Percentiles rank a stretch among this genome's conserved stretches.
Conservation (phyloP, 1,140 invertebrate species). For the Carcinoscorpius rotundicauda region DNA sequence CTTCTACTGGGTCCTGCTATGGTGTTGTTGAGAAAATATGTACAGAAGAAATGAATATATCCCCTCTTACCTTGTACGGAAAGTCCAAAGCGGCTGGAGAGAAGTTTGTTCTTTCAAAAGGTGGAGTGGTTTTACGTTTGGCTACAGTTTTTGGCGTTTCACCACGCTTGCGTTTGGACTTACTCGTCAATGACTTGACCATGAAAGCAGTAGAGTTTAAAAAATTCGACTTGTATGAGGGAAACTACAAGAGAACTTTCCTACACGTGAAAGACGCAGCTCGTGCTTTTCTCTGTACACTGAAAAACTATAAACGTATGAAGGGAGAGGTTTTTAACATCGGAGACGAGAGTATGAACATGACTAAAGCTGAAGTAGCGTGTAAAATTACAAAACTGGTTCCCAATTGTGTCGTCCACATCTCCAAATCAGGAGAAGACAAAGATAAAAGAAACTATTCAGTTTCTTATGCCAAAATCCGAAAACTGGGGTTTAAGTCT, state of each 20-base stretch:
- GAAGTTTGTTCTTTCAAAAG: constrained; percentile 14
- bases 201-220: constrained; percentile 17
- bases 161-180: constrained; percentile 25
- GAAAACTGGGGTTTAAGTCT: constrained; percentile 23
- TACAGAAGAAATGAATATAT: constrained; percentile 24
- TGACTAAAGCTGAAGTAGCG: constrained; percentile 24
- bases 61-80: constrained; percentile 26
- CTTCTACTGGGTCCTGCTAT: constrained; percentile 28
- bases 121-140: constrained; percentile 23
- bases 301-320: constrained; percentile 24
- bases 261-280: constrained; percentile 26
- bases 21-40: constrained; percentile 25
- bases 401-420: constrained; percentile 13
- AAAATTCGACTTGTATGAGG: constrained; percentile 24
- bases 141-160: constrained; percentile 28
- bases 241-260: constrained; percentile 25
- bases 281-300: constrained; percentile 24
- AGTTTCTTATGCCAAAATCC: constrained; percentile 26
- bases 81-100: constrained; percentile 24
- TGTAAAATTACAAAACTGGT: constrained; percentile 18
- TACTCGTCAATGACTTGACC: constrained; percentile 26
- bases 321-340: constrained; percentile 25
- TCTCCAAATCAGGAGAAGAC: constrained; percentile 23
- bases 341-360: constrained; percentile 27
- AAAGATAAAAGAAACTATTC: constrained; percentile 25